A percentile compares a stretch with the other conserved stretches of the same genome.
phyloP scores from a whole-genome alignment of 2,797 vertebrate genomes.

The Urocyon cinereoargenteus region DNA sequence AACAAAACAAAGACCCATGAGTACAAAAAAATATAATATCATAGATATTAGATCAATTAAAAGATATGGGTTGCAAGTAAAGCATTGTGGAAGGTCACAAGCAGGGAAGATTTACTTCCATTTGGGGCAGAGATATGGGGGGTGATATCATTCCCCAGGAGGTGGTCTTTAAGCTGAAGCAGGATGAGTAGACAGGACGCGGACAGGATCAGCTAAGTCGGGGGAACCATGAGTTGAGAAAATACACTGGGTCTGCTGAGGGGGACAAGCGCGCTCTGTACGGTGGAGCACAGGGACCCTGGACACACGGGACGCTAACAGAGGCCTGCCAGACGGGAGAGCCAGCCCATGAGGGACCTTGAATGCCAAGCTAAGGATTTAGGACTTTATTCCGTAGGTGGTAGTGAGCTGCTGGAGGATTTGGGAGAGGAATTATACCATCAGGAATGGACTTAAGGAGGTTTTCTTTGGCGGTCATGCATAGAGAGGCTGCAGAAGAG shows the following conservation, averaged over 20 bases:
- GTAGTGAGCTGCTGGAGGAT: background rate
- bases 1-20: no score
- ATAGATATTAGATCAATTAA: conserved; percentile 29
- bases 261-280: fast-evolving
- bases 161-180: background rate
- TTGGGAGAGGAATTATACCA: background rate
- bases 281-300: background rate
- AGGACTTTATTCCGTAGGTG: background rate
- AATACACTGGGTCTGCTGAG: background rate
- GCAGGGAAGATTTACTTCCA: background rate
- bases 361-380: background rate
- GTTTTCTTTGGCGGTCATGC: background rate
- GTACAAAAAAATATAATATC: no score
- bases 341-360: background rate
- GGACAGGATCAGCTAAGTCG: background rate
- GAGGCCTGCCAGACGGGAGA: background rate
- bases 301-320: background rate
- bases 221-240: background rate
- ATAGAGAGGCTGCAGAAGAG: background rate
- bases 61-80: background rate
- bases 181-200: background rate
- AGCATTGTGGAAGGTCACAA: background rate
- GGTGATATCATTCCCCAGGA: background rate
- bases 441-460: background rate
- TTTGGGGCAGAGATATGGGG: background rate